Evolutionary conservation across 2,888 invertebrate genomes (phyloP), one percentile per base, ranked within the genome.

Genomic region (Ethmia dodecea): DNA sequence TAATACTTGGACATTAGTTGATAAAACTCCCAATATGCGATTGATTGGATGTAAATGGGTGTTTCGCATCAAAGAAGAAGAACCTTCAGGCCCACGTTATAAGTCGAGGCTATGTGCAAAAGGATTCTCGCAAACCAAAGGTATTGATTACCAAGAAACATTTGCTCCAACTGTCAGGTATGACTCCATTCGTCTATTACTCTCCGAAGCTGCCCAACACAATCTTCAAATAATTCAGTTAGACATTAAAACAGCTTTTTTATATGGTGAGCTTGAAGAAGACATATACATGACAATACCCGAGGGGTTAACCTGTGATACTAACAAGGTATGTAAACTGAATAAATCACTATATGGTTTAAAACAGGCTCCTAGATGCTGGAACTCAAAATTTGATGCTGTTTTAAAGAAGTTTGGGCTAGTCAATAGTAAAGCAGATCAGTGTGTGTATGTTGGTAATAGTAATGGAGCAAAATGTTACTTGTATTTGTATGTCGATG

Each of bases 241-340:
- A 20, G 48, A 48, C 35, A 12, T 48, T 0, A 49, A 47, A 31
- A 50, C 49, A 13, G 50, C 47, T n/a, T 47, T 49, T 13, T 25
- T 49, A 0, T 44, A 50, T 47, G 49, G 46, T 3, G 34, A 40
- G 0, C 2, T 55, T 0, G 13, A 40, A 8, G 49, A 52, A 36
- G 27, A 33, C 3, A 40, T 49, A 1, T 47, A 38, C 18, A 44
- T 50, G 43, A 22, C 13, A 13, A 12, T 25, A 9, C 42, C 42
- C n/a, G 36, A 36, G 25, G 42, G 44, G 5, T 13, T 31, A 13
- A n/a, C n/a, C n/a, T n/a, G n/a, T n/a, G 13, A 6, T 6, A 13
- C 12, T 8, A 6, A 10, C 3, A 5, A 6, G 3, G 25, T 25
- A 8, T 25, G 25, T n/a, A 5, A n/a, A n/a, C 25, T 25, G 3